These are phyloP conservation scores for Oligia strigilis DNA, from an alignment of 2,888 invertebrate genomes.

Conservation along the genomic window DNA sequence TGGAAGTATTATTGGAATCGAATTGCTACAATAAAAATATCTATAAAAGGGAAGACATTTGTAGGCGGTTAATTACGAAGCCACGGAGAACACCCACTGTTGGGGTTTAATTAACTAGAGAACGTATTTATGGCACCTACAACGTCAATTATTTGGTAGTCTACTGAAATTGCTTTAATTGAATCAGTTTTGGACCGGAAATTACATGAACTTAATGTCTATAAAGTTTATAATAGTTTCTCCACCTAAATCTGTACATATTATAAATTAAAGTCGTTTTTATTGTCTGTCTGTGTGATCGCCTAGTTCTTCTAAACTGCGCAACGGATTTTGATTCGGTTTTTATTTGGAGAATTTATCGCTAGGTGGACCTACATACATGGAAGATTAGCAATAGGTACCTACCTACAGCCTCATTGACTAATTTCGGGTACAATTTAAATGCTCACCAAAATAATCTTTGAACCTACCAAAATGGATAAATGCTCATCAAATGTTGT, in stretches of 20 bases:
- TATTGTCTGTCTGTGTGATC: neutral
- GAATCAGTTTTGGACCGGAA: slow-evolving; percentile 24
- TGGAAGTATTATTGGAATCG: slow-evolving; percentile 50
- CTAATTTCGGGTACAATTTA: too few species aligned
- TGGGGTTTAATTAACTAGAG: slow-evolving; percentile 16
- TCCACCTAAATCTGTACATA: neutral
- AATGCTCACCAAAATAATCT: too few species aligned
- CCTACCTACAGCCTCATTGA: neutral
- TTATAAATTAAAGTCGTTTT: too few species aligned
- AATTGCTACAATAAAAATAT: slow-evolving; percentile 62
- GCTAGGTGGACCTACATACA: neutral
- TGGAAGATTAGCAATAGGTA: neutral
- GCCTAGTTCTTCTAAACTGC: neutral
- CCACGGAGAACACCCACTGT: slow-evolving; percentile 33
- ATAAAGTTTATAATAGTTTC: slow-evolving; percentile 1
- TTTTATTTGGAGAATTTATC: neutral
- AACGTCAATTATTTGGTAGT: slow-evolving; percentile 42
- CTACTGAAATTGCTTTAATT: slow-evolving; percentile 42
- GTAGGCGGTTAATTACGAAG: slow-evolving; percentile 58
- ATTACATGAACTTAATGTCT: slow-evolving; percentile 4
- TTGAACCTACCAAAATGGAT: too few species aligned
- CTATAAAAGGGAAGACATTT: slow-evolving; percentile 48
- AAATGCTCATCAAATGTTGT: too few species aligned
- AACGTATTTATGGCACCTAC: slow-evolving; percentile 31
- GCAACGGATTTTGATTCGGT: neutral